Evolutionary conservation across 2,888 invertebrate genomes (phyloP), one percentile per base, ranked within the genome.

Genomic region (Chymomyza procnemis): DNA sequence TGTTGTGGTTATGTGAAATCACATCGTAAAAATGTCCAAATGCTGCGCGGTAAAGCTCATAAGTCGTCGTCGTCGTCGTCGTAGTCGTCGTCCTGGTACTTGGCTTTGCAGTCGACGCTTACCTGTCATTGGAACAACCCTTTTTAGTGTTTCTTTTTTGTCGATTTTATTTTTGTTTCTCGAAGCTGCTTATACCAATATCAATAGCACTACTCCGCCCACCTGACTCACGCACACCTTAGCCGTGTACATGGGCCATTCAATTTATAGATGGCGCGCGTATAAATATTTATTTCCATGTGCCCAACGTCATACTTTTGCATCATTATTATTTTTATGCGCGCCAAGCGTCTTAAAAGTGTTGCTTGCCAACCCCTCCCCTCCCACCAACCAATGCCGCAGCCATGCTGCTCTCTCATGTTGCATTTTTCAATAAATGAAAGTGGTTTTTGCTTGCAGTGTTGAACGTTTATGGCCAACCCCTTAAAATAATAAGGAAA

Each of bases 21-120:
- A 87, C 80, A 85, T 89, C 89, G 89, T 89, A 89, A 89, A 89
- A 89, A 87, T 87, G 86, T 88, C 85, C 82, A 85, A 88, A 88
- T 85, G 81, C 79, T 77, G 74, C 62, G 41, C 50, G 66, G 66
- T 80, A 85, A 88, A 89, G 89, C 89, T 85, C 87, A 88, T 87
- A 89, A 89, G 89, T 86, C 85, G 79, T 78, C 68, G 65, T 61
- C 19, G 12, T 18, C 34, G 41, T 26, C 30, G 34, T 61, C 50
- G 50, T n/a, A 1, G 5, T 58, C 30, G 58, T 5, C 58, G 8
- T 47, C 1, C 18, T 50, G 1, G 16, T 41, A 12, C 34, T 50
- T 19, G 50, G 9, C 50, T 14, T 50, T 19, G 16, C 3, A 16
- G 14, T 16, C 19, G 4, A 2, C 19, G 50, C 19, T 74, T 66